A percentile compares a stretch with the other conserved stretches of the same genome.
Conservation (phyloP, 2,797 vertebrate genomes). For the Heterohyrax brucei region DNA sequence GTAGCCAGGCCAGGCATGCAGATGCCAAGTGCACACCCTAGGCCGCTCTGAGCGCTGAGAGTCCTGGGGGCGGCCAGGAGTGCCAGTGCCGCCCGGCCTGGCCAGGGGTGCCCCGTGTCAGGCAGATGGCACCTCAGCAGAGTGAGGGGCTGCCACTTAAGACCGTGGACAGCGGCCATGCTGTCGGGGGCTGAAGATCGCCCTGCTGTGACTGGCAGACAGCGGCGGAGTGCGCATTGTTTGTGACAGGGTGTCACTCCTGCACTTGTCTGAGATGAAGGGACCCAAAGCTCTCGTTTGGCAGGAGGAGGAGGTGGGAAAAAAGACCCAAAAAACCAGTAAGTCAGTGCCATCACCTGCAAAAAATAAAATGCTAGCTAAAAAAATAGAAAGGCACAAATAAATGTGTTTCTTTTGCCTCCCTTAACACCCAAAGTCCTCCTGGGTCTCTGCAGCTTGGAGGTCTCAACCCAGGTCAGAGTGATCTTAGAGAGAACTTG, state of each 20-base stretch:
- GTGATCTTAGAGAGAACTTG: neutral
- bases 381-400: constrained; percentile 4
- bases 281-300: constrained; percentile 79
- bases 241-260: constrained; percentile 94
- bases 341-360: neutral
- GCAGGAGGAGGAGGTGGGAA: constrained; percentile 1
- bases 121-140: constrained; percentile 90
- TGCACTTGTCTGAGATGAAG: constrained; percentile 90
- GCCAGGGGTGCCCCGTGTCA: constrained; percentile 93
- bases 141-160: constrained; percentile 95
- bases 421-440: neutral
- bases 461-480: neutral
- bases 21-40: constrained; percentile 63
- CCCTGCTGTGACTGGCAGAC: constrained; percentile 94
- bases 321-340: neutral
- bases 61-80: constrained; percentile 93
- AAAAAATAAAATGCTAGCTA: neutral
- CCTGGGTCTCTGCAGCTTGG: neutral
- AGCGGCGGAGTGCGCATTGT: constrained; percentile 92
- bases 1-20: constrained; percentile 86
- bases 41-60: constrained; percentile 89
- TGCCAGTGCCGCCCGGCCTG: constrained; percentile 88
- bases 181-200: constrained; percentile 89
- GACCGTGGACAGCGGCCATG: constrained; percentile 91
- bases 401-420: neutral